These are phyloP conservation scores for Sander lucioperca DNA, from an alignment of 2,113 vertebrate species.

Conservation along the genomic window DNA sequence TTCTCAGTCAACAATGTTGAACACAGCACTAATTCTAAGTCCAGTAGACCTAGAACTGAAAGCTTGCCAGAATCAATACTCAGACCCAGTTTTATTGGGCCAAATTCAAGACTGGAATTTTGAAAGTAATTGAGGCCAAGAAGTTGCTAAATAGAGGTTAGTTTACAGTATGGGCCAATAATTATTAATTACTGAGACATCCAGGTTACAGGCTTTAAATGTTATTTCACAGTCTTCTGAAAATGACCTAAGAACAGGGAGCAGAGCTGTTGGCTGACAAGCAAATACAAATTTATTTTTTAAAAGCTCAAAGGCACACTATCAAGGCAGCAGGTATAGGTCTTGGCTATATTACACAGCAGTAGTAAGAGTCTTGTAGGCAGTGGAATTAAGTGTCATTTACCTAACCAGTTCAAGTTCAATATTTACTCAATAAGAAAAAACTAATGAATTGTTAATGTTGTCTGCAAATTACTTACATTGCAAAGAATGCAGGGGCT, in stretches of 20 bases:
- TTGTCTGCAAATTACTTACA: not conserved
- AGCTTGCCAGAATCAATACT: conserved; percentile 14
- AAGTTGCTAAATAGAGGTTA: not conserved
- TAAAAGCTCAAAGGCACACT: conserved; percentile 2
- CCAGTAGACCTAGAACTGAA: not conserved
- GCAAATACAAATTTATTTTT: conserved; percentile 19
- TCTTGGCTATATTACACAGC: not conserved
- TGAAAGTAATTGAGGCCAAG: conserved; percentile 15
- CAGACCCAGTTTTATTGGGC: not conserved
- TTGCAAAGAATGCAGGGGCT: not conserved
- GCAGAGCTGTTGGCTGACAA: not conserved
- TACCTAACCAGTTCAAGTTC: not conserved
- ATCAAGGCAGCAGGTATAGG: conserved; percentile 6
- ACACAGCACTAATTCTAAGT: not conserved
- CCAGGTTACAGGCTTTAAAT: conserved; percentile 22
- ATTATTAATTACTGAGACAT: conserved; percentile 32
- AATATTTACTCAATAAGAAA: not conserved
- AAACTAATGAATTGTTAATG: not conserved
- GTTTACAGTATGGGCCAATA: conserved; percentile 19
- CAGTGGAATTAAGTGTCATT: not conserved
- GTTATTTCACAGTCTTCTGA: conserved; percentile 14
- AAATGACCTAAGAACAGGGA: conserved; percentile 17
- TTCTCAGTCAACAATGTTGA: not conserved
- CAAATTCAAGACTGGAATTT: conserved; percentile 3
- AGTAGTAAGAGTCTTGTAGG: not conserved